Base-by-base conservation (phyloP, 1,140 invertebrate species). In the Drosophila pachea region DNA sequence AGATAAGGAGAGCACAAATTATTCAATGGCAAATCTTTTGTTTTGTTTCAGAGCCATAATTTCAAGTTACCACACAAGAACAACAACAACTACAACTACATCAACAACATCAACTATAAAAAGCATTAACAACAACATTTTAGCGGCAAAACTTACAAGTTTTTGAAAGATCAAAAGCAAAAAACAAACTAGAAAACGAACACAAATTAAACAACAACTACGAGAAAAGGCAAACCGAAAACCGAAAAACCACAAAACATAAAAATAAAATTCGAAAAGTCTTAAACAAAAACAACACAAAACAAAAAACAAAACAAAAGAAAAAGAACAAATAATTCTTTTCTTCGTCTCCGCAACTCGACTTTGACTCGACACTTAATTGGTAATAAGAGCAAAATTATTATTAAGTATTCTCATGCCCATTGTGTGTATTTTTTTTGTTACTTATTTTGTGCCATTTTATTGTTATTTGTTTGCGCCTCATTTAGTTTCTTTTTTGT, bases 351-450 rank as follows among this genome's bases (percentile, higher is more conserved):
- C 73, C 76, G 73, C 68, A 84, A 83, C 22, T 22, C 79, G 68
- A 84, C 79, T 84, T 76, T 83, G 79, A 84, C 76, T 73, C 79
- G 79, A 79, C 79, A 83, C 64, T 78, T 84, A 74, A 83, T 83
- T 83, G 79, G 79, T 83, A 83, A 83, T 83, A 84, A 83, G 79
- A 84, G 79, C 76, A 79, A 84, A 78, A 73, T 68, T 71, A 50
- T 65, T 71, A 73, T 62, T 62, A 68, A 68, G 54, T 74, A 76
- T 68, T 76, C 66, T 76, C 66, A 84, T 78, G 79, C 76, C 78
- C 79, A 79, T 83, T 84, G 79, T 83, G 78, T 83, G 78, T 83
- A n/a, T n/a, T n/a, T 29, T 62, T 74, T 68, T 71, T 58, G 65
- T 81, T 83, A 69, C 49, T 78, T 64, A 69, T 78, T 83, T 66